Evolutionary conservation across 2,797 vertebrate species (phyloP).

Genomic region (Lacerta viridis): DNA sequence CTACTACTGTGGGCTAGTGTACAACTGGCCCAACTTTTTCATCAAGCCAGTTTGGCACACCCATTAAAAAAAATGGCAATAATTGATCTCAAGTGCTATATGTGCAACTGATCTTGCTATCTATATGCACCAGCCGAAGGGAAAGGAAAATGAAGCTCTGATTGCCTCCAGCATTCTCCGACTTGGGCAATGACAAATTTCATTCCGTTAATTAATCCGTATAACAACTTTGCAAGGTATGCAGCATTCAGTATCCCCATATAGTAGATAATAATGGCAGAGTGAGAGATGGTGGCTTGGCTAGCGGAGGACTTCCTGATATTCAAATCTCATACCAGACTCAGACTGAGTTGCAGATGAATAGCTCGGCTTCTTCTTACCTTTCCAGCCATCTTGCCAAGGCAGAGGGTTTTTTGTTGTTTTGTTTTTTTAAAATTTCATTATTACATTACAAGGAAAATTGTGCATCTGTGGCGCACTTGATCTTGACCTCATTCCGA

Average conservation of each 20-base stretch:
- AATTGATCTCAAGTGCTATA: neutral
- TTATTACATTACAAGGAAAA: conserved; percentile 15
- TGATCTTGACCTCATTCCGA: conserved; percentile 21
- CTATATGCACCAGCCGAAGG: neutral
- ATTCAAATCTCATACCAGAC: neutral
- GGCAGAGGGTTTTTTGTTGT: neutral
- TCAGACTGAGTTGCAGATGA: neutral
- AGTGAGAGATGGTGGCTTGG: neutral
- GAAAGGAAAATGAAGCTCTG: neutral
- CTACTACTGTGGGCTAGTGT: no score
- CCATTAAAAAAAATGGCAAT: no score
- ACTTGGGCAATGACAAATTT: neutral
- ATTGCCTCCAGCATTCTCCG: neutral
- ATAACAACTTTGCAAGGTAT: neutral
- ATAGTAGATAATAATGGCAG: neutral
- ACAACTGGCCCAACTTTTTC: neutral
- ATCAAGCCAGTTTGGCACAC: neutral
- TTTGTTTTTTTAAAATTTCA: neutral
- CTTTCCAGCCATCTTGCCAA: neutral
- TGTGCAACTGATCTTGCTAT: neutral
- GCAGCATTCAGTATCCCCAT: neutral
- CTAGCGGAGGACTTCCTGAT: neutral
- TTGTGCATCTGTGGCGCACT: neutral
- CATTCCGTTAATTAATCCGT: neutral
- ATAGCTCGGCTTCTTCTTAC: neutral